Evolutionary conservation across 2,113 vertebrate species (phyloP), one percentile per base, ranked within the genome.

Genomic region (Limnothrissa miodon): DNA sequence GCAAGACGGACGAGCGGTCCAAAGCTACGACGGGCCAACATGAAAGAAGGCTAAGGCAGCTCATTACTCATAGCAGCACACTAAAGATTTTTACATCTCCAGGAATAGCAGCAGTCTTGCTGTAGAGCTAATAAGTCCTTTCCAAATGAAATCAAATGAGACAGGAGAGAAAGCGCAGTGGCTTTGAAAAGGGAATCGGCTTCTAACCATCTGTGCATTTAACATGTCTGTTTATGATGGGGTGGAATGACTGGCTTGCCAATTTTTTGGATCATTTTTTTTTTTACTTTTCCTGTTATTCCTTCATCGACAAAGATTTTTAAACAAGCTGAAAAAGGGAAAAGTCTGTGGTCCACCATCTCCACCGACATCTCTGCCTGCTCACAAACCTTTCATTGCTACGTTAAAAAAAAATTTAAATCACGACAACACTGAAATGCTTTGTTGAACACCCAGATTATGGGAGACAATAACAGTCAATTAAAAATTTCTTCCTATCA

Each of bases 21-120:
- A 66, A 66, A 33, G n/a, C 59, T 8, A 33, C 0, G 11, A 25
- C 59, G 56, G n/a, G 56, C 56, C 6, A 25, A 66, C 59, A 66
- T 66, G 59, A 33, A 66, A 11, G 25, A 66, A 25, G 59, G 59
- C 10, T 29, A 33, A 59, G 56, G 21, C 56, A 59, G 56, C 25
- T 33, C 59, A 66, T 66, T 66, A 66, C 59, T 66, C 25, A 66
- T 15, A 66, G 4, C 56, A 25, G 25, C 59, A 29, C 13, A 0
- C 25, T 29, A 66, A 66, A 66, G 59, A 66, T 66, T 33, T 66
- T 29, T 66, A 11, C 59, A 66, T 66, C n/a, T 66, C 59, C 59
- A 66, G 59, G 59, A 66, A 66, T 66, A 66, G 59, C 59, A 29
- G 21, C 59, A 33, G 59, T 23, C 21, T 59, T 23, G n/a, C 17